Evolutionary conservation across 2,888 invertebrate genomes (phyloP), one percentile per base, ranked within the genome.

Genomic region (Acanthopleura granulata): DNA sequence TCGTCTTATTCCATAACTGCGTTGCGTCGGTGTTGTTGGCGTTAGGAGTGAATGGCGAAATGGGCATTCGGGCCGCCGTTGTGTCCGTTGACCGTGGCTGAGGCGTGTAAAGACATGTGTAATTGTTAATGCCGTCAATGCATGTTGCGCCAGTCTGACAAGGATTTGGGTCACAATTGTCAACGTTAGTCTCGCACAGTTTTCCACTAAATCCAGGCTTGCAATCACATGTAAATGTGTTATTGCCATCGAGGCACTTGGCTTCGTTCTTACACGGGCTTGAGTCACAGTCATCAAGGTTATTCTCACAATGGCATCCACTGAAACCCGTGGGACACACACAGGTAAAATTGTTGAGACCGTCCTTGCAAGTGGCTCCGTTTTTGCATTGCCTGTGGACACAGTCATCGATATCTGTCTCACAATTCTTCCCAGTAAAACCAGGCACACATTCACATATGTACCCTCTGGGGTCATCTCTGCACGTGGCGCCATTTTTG

Each of bases 371-470:
- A 15, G 69, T 72, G 29, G 78, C 75, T 83, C 84, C 87, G 76
- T 90, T 89, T 86, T 95, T 94, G 12, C 94, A 92, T 14, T 86
- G 88, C 62, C 83, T 88, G 9, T 80, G 81, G 25, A 79, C 79
- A 74, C 90, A 91, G 50, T 87, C 86, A 78, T 90, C 86, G 72
- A 86, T 82, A 77, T 89, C 86, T 12, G 78, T 77, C 78, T 95
- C 95, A 91, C 98, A 91, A 73, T 94, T 94, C 66, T 91, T 88
- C 16, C 97, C 97, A 72, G 94, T 93, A 91, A 93, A 97, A 11
- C 97, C 97, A 14, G 94, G 91, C 0, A 94, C 93, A 86, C 98
- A 98, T 49, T 93, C 92, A 91, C 97, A 98, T 76, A 93, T 92
- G 92, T 94, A 96, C 76, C 57, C 78, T 50, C 73, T 72, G n/a